phyloP scores from a whole-genome alignment of 2,113 vertebrate genomes.

The Gopherus flavomarginatus region DNA sequence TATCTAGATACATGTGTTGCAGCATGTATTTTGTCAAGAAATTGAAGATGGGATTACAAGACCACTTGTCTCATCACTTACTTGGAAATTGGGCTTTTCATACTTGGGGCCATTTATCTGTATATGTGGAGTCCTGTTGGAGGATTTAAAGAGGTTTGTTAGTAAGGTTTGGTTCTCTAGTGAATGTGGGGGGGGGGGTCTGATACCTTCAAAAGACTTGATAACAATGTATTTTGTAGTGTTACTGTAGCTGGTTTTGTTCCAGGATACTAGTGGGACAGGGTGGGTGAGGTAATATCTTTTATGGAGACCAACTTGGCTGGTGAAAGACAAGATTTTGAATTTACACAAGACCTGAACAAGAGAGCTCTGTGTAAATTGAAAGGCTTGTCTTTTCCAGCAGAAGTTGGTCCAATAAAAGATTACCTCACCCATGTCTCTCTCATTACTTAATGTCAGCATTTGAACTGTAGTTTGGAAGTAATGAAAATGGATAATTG shows the following conservation, averaged over 20 bases:
- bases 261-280: no score
- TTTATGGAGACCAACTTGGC: no score
- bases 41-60: neutral
- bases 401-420: neutral
- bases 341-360: no score
- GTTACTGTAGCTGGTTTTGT: no score
- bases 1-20: neutral
- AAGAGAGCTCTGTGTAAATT: neutral
- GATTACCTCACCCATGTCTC: no score
- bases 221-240: no score
- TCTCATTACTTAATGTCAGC: no score
- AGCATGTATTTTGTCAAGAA: neutral
- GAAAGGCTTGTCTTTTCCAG: neutral
- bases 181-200: neutral
- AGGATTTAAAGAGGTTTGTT: neutral
- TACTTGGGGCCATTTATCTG: rapidly evolving
- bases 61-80: neutral
- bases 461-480: neutral
- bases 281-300: no score
- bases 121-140: neutral
- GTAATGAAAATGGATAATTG: neutral
- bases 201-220: neutral
- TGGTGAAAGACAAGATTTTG: no score
- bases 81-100: neutral
- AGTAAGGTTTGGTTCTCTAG: neutral